Base-by-base conservation (phyloP, 2,113 vertebrate genomes). In the Thermophis baileyi region DNA sequence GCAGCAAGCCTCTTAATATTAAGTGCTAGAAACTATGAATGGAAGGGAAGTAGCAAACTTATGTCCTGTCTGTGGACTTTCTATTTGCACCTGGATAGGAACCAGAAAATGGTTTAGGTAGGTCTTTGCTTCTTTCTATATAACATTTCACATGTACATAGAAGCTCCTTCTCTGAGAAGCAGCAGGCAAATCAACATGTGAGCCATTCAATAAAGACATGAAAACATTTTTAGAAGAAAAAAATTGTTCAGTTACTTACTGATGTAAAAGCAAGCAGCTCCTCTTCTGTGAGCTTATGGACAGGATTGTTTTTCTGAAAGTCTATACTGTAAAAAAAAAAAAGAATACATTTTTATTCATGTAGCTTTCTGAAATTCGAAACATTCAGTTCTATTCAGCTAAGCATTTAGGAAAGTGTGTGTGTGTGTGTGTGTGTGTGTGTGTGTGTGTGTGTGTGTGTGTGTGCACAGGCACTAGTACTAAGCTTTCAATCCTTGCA, bases 261-360 rank as follows among this genome's bases (percentile, higher is more conserved):
- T 9, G 98, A 98, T 53, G 98, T 98, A 97, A 99, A 99, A 91
- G 99, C 98, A 93, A 99, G 95, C 60, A 99, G 97, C 95, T 99
- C 98, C 96, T 99, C 99, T 89, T 98, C 98, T 22, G 99, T 99
- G 94, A 99, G 97, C 85, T 98, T 99, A 97, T 99, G 98, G 53
- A 99, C 97, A 22, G 99, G 99, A 93, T 99, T 99, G 95, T 99
- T 99, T 97, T 98, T 99, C 94, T 99, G 98, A 95, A 99, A 98
- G 96, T 99, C 98, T 57, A 97, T 98, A 97, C 99, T 99, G 98
- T 91, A 91, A 97, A 92, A 81, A 35, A 20, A 94, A 92, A 63
- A 30, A 87, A 90, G 93, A 89, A 10, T 24, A 86, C 14, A 88
- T 88, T 81, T 69, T 81, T 81, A 81, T 40, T 81, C 18, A 81